Base-by-base conservation (phyloP, 1,140 invertebrate species). In the Elymnias hypermnestra region DNA sequence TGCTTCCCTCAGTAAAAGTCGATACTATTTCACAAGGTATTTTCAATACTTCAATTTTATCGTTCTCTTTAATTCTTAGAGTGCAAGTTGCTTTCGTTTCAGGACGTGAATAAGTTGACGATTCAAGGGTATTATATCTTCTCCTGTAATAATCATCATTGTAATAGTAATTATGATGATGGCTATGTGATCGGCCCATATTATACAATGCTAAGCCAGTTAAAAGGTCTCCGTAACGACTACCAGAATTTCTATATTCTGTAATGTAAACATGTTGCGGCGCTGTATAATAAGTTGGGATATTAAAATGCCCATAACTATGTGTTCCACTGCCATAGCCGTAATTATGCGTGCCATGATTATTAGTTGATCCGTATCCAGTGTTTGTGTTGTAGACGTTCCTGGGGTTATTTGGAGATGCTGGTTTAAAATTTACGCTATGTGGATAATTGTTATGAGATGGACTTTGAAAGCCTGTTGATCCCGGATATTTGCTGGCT, bases 21-120 rank as follows among this genome's bases (percentile, higher is more conserved):
- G 81, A 78, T 5, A 84, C 77, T 12, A 84, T 84, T 57, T 79
- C 81, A 53, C 81, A 84, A 14, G 81, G 81, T 42, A 84, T 68
- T 54, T 68, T 78, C 2, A 84, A 40, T 13, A 48, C 43, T 47
- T 82, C 59, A 12, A 58, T 42, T 37, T 55, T 63, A 29, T 54
- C 58, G 17, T 67, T 65, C 55, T 84, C 75, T 41, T 65, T 78
- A 14, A 84, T 55, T 57, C 57, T 78, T 35, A 84, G 54, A 12
- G 54, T 46, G 37, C 81, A 84, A 5, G 49, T 46, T 21, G 77
- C 77, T 41, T 57, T 46, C n/a, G 81, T 62, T 45, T 54, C 59
- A 8, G 61, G 54, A 39, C 13, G 52, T 9, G 58, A 26, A 8
- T 61, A 45, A 1, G 55, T 36, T 13, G 25, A 36, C 5, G 56